Evolutionary conservation across 2,113 vertebrate genomes (phyloP).

Genomic region (Potamarius usumacintae): DNA sequence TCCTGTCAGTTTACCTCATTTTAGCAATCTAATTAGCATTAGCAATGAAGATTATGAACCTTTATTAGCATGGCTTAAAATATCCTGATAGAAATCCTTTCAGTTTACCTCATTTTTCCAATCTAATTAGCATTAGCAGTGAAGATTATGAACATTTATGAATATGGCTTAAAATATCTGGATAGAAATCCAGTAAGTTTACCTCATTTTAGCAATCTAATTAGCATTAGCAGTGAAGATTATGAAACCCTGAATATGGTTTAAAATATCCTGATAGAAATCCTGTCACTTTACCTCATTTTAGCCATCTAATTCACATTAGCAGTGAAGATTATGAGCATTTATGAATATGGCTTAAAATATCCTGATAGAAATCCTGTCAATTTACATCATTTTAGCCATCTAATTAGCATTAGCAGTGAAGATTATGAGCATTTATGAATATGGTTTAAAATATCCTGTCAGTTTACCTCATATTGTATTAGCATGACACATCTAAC

Average conservation of each 20-base stretch:
- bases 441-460: neutral
- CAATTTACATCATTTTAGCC: neutral
- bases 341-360: neutral
- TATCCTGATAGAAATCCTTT: neutral
- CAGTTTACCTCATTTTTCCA: neutral
- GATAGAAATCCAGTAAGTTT: neutral
- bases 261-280: neutral
- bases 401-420: too few relatives aligned
- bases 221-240: neutral
- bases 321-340: neutral
- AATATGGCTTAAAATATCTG: neutral
- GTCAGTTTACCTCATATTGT: neutral
- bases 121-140: neutral
- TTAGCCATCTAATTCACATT: neutral
- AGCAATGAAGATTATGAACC: neutral
- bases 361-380: neutral
- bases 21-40: neutral
- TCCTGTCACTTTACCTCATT: neutral
- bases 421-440: neutral
- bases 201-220: neutral
- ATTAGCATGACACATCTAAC: neutral
- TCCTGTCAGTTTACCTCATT: neutral
- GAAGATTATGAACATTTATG: neutral
- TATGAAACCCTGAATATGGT: neutral
- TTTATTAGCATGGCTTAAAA: neutral